phyloP scores from a whole-genome alignment of 2,888 invertebrate species.

The Anagyrus pseudococci region DNA sequence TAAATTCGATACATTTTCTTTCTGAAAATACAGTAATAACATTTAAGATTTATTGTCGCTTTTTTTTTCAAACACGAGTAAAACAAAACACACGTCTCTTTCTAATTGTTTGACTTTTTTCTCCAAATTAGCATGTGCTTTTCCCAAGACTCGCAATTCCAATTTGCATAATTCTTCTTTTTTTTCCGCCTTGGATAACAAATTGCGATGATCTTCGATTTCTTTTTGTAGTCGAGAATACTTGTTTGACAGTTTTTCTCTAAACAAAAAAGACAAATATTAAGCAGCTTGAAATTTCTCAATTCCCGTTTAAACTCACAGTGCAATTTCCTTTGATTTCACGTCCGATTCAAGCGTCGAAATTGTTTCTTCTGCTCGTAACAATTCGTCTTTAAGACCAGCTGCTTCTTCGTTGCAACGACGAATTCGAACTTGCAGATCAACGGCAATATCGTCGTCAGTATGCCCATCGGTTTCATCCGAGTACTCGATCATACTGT shows the following conservation, averaged over 20 bases:
- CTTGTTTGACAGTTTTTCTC: conserved; percentile 42
- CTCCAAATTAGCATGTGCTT: conserved; percentile 35
- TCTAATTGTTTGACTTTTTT: conserved; percentile 42
- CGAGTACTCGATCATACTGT: conserved; percentile 33
- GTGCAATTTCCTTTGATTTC: conserved; percentile 12
- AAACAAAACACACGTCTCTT: conserved; percentile 35
- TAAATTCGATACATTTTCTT: conserved; percentile 37
- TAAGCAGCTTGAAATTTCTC: too few species aligned
- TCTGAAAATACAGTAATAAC: conserved; percentile 32
- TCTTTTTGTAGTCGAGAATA: conserved; percentile 42
- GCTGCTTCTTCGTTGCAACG: conserved; percentile 45
- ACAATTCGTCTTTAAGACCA: conserved; percentile 43
- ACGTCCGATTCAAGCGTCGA: conserved; percentile 9
- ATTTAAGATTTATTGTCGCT: not conserved
- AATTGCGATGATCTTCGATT: conserved; percentile 45
- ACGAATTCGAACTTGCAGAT: conserved; percentile 43
- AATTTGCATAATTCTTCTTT: conserved; percentile 39
- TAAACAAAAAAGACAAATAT: conserved; percentile 23
- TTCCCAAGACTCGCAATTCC: conserved; percentile 41
- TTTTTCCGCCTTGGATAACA: conserved; percentile 36
- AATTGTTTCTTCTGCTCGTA: conserved; percentile 42
- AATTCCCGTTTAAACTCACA: conserved; percentile 33
- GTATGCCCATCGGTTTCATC: conserved; percentile 26
- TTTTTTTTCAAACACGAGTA: not conserved
- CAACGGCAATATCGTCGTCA: conserved; percentile 32